Percentiles rank a stretch among this genome's conserved stretches.
These are phyloP conservation scores for Thaumatotibia leucotreta DNA, from an alignment of 1,140 invertebrate genomes.

Conservation along the genomic window DNA sequence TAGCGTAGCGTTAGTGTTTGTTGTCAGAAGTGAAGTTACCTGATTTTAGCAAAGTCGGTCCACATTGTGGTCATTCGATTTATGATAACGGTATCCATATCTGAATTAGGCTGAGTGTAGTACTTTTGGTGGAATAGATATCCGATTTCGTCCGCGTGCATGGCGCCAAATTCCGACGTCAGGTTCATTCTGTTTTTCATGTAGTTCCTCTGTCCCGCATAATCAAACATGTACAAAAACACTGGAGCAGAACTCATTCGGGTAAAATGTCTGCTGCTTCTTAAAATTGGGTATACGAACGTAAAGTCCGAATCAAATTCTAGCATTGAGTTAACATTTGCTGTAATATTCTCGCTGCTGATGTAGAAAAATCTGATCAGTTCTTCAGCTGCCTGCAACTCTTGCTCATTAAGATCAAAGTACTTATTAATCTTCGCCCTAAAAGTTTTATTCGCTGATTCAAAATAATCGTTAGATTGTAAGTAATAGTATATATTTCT, in stretches of 20 bases:
- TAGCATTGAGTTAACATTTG: not conserved
- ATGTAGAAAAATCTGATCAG: not conserved
- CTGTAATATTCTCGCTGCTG: not conserved
- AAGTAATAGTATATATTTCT: not conserved
- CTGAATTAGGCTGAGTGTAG: not conserved
- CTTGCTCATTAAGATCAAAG: not conserved
- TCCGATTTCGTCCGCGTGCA: not conserved
- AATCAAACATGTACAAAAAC: constrained; percentile 6
- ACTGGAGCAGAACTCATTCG: not conserved
- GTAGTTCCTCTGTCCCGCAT: not conserved
- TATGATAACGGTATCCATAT: not conserved
- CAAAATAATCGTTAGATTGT: not conserved
- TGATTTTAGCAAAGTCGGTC: not conserved
- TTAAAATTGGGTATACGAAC: not conserved
- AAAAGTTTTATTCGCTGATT: not conserved
- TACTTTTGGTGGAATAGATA: not conserved
- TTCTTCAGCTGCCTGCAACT: not conserved
- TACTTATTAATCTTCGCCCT: not conserved
- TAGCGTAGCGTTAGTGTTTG: too few relatives aligned
- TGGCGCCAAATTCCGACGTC: not conserved
- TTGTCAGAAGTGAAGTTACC: too few relatives aligned
- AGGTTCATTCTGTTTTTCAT: constrained; percentile 3
- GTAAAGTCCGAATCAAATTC: constrained; percentile 2
- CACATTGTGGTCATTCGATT: not conserved
- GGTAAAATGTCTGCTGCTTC: not conserved